Conservation (phyloP, 2,113 vertebrate genomes). For the Seriola dumerili region DNA sequence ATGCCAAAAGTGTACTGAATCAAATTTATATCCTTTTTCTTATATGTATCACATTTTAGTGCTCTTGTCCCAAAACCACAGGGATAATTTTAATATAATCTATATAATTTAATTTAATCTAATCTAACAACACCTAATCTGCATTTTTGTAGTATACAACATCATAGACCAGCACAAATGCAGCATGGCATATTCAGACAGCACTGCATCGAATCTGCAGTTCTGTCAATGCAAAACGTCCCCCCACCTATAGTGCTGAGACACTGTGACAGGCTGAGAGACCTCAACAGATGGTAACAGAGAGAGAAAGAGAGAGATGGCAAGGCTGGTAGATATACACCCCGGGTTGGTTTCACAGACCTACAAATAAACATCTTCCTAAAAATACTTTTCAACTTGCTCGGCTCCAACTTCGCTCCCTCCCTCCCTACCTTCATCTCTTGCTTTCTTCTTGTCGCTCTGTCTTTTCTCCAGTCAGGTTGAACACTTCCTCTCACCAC, state of each 20-base stretch:
- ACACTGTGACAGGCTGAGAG: slow-evolving; percentile 71
- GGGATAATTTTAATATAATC: neutral
- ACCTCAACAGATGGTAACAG: slow-evolving; percentile 72
- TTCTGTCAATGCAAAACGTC: slow-evolving; percentile 44
- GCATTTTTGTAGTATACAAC: neutral
- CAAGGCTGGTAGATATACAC: slow-evolving; percentile 72
- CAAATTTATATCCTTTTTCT: neutral
- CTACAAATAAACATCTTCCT: slow-evolving; percentile 85
- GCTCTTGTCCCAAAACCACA: neutral
- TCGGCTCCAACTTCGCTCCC: slow-evolving; percentile 33
- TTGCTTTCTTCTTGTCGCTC: neutral
- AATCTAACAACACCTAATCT: slow-evolving; percentile 8
- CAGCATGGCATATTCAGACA: neutral
- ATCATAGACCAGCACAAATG: neutral
- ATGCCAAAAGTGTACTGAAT: neutral
- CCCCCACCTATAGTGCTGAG: slow-evolving; percentile 23
- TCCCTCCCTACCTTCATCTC: neutral
- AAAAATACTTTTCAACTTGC: slow-evolving; percentile 81
- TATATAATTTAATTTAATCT: neutral
- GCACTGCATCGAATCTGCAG: slow-evolving; percentile 30
- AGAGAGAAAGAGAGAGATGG: slow-evolving; percentile 62
- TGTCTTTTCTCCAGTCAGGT: neutral
- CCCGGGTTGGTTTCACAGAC: slow-evolving; percentile 83
- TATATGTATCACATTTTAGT: neutral
- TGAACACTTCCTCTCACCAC: neutral